Conservation (phyloP, 2,113 vertebrate species). For the Monarcha castaneiventris region DNA sequence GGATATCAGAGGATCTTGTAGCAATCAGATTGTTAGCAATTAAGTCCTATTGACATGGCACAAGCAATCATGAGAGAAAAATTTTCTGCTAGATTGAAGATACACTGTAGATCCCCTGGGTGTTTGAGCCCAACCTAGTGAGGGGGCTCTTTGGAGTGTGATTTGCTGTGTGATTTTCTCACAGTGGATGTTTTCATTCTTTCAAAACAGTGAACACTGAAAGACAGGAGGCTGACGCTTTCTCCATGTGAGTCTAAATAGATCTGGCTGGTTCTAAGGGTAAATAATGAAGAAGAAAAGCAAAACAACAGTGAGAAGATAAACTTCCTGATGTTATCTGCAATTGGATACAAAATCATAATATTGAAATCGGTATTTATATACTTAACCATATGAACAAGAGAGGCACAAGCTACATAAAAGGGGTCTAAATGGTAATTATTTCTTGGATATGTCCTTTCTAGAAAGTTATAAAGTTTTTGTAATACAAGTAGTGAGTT, state of each 20-base stretch:
- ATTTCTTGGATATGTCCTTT: background rate
- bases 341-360: background rate
- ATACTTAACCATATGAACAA: background rate
- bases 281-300: background rate
- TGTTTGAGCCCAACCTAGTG: background rate
- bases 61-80: background rate
- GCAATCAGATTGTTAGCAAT: background rate
- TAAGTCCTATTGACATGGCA: background rate
- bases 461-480: background rate
- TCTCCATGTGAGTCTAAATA: background rate
- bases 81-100: background rate
- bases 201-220: background rate
- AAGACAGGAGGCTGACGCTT: background rate
- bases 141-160: background rate
- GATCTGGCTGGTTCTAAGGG: background rate
- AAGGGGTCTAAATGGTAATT: background rate
- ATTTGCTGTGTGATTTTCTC: background rate
- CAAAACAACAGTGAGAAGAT: background rate
- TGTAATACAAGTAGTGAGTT: background rate
- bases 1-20: background rate
- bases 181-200: background rate
- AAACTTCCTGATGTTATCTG: background rate
- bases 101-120: background rate
- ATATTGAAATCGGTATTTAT: accelerated
- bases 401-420: accelerated